phyloP scores from a whole-genome alignment of 1,140 invertebrate species.

The Maniola jurtina region DNA sequence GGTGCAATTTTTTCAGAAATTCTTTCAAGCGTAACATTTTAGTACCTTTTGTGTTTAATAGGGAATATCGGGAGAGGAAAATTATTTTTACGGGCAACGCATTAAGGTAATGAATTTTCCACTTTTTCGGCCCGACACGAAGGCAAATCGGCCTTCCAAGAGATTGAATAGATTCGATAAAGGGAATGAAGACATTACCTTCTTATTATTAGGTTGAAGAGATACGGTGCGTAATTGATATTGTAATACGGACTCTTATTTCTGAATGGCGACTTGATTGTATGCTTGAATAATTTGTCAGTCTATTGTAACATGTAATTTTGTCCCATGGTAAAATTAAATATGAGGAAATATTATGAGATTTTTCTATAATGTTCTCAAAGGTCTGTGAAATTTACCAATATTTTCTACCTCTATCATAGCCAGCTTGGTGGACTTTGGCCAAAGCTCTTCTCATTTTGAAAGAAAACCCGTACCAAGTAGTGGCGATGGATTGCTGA shows the following conservation, averaged over 20 bases:
- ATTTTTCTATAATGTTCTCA: no score
- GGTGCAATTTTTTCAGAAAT: background rate
- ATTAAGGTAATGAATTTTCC: conserved; percentile 19
- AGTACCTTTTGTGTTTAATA: conserved; percentile 4
- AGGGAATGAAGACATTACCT: conserved; percentile 17
- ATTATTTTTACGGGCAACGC: conserved; percentile 13
- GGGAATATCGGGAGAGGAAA: conserved; percentile 8
- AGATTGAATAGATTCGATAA: conserved; percentile 19
- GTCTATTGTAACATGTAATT: background rate
- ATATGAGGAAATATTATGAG: no score
- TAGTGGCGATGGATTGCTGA: no score
- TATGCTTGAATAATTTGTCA: background rate
- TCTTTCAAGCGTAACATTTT: background rate
- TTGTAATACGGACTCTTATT: background rate
- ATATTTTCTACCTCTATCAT: no score
- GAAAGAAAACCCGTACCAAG: no score
- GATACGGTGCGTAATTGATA: conserved; percentile 10
- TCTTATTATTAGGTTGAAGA: conserved; percentile 17
- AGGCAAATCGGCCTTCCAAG: conserved; percentile 13
- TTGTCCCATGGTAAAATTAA: no score
- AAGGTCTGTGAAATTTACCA: no score
- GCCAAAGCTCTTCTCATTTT: no score
- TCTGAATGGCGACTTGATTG: conserved; percentile 5
- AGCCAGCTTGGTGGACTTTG: no score
- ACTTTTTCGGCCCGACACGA: conserved; percentile 17